phyloP scores from a whole-genome alignment of 1,140 invertebrate genomes.

The Drosophila sechellia region DNA sequence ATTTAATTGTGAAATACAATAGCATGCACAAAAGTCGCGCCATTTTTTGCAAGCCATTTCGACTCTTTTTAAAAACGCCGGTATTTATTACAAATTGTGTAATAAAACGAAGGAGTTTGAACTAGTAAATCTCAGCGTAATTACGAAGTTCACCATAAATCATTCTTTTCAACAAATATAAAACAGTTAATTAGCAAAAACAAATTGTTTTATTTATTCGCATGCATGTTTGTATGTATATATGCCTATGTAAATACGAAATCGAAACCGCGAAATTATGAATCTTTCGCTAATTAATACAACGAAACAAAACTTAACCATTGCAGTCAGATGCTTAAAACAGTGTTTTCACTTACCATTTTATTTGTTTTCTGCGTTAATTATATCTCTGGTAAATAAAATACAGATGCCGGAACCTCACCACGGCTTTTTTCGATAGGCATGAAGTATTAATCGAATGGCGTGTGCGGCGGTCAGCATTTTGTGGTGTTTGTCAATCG shows the following conservation, averaged over 20 bases:
- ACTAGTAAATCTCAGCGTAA: no score
- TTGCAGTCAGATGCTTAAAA: neutral
- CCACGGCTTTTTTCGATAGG: conserved; percentile 27
- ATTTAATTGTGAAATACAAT: conserved; percentile 10
- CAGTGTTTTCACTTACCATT: conserved; percentile 15
- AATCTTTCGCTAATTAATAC: neutral
- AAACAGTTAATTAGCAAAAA: neutral
- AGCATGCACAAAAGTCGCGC: neutral
- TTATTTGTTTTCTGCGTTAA: conserved; percentile 17
- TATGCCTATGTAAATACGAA: conserved; percentile 4
- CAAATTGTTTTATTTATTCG: conserved; percentile 2
- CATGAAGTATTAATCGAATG: conserved; percentile 1
- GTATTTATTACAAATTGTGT: neutral
- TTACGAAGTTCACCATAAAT: no score
- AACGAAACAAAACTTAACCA: neutral
- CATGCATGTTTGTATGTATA: neutral
- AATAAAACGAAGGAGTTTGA: no score
- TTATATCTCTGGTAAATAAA: conserved; percentile 1
- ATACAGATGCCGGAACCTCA: conserved; percentile 21
- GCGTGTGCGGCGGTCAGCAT: neutral
- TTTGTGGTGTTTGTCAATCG: neutral
- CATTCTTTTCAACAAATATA: neutral
- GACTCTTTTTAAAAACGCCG: neutral
- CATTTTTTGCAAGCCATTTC: neutral
- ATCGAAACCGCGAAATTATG: neutral